Evolutionary conservation across 2,797 vertebrate species (phyloP).

Genomic region (Silurus aristotelis): DNA sequence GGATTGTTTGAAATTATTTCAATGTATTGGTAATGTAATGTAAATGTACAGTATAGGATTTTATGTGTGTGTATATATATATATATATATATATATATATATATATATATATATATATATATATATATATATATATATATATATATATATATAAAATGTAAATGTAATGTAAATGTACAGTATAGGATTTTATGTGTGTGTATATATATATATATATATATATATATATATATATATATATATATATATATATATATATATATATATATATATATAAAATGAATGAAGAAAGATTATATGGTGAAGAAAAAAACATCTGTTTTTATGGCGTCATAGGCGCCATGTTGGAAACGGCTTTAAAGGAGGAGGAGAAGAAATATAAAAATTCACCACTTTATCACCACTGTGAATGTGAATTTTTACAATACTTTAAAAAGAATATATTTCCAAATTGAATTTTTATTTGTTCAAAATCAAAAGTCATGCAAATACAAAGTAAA

Average conservation of each 20-base stretch:
- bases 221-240: not conserved
- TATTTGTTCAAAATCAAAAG: not conserved
- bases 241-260: not conserved
- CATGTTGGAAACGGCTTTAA: conserved; percentile 79
- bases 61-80: not conserved
- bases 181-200: not conserved
- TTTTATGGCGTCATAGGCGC: conserved; percentile 72
- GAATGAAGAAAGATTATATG: not conserved
- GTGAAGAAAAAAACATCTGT: conserved; percentile 55
- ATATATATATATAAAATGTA: not conserved
- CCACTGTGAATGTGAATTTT: not conserved
- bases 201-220: not conserved
- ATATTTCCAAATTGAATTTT: not conserved
- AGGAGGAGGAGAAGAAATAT: conserved; percentile 65
- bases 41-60: not conserved
- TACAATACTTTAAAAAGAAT: not conserved
- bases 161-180: too few species aligned
- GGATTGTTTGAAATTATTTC: not conserved
- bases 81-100: not conserved
- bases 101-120: not conserved
- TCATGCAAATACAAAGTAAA: not conserved
- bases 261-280: not conserved
- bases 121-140: not conserved
- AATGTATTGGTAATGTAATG: not conserved
- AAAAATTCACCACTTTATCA: conserved; percentile 56